These are phyloP conservation scores for Buathra laborator DNA, from an alignment of 2,888 invertebrate species.

Conservation along the genomic window DNA sequence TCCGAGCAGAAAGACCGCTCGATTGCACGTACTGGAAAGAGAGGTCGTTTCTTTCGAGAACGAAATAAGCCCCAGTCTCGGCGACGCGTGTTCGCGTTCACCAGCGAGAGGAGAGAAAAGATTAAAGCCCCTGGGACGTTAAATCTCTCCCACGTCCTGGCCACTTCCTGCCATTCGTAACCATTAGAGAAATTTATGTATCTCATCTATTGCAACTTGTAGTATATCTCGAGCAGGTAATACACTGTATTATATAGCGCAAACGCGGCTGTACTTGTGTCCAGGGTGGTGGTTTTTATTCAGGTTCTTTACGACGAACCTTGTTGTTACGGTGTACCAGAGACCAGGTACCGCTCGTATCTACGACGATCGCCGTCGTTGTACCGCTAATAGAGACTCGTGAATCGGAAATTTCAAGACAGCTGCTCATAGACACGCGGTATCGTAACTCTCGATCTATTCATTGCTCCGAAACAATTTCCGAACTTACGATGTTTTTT, in stretches of 20 bases:
- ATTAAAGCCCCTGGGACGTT: conserved; percentile 63
- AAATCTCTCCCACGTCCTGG: conserved; percentile 68
- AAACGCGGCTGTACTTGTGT: conserved; percentile 32
- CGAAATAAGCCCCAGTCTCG: conserved; percentile 37
- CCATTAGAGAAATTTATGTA: conserved; percentile 70
- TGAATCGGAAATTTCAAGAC: conserved; percentile 11
- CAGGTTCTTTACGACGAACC: conserved; percentile 50
- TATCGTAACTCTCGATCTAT: too few species aligned
- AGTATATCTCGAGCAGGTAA: conserved; percentile 55
- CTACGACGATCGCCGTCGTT: conserved; percentile 3
- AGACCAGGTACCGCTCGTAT: conserved; percentile 21
- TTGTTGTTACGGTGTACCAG: conserved; percentile 22
- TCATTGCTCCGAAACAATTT: too few species aligned
- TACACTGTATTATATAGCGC: conserved; percentile 33
- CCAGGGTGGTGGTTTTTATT: conserved; percentile 38
- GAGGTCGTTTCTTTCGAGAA: conserved; percentile 33
- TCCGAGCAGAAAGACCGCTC: conserved; percentile 19
- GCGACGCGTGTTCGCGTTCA: conserved; percentile 55
- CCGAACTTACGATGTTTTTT: too few species aligned
- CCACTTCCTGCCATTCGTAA: conserved; percentile 71
- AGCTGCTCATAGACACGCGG: not conserved
- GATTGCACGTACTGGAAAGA: conserved; percentile 13
- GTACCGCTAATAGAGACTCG: conserved; percentile 33
- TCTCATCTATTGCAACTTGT: conserved; percentile 65
- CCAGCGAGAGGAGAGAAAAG: conserved; percentile 41